Percentiles rank a stretch among this genome's conserved stretches.
These are phyloP conservation scores for Lasioglossum malachurum DNA, from an alignment of 2,888 invertebrate species.

Conservation along the genomic window DNA sequence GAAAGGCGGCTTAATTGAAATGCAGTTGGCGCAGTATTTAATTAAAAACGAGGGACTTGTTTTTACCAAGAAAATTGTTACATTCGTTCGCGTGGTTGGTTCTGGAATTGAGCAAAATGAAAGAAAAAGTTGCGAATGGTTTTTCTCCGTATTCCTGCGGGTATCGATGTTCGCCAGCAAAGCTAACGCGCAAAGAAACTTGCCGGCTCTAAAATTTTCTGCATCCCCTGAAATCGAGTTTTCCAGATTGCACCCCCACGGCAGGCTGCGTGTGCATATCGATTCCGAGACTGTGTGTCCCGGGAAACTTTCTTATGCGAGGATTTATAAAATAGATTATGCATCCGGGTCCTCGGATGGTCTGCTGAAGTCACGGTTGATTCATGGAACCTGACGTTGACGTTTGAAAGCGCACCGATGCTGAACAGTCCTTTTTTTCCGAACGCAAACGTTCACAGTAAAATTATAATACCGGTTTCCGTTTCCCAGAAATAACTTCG, in stretches of 20 bases:
- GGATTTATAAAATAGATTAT: slow-evolving; percentile 10
- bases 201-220: background rate
- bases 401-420: background rate
- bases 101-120: background rate
- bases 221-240: background rate
- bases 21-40: background rate
- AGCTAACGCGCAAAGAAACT: background rate
- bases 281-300: background rate
- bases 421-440: background rate
- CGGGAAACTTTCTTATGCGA: background rate
- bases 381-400: background rate
- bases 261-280: slow-evolving; percentile 10
- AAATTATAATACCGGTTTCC: background rate
- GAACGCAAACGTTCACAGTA: background rate
- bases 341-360: background rate
- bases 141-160: background rate
- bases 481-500: background rate
- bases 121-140: background rate
- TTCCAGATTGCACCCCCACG: background rate
- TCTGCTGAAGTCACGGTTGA: background rate
- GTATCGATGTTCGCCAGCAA: background rate
- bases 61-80: background rate
- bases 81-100: background rate
- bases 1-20: background rate
- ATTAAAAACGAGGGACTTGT: background rate